Evolutionary conservation across 2,888 invertebrate species (phyloP).

Genomic region (Brachyptera putata): DNA sequence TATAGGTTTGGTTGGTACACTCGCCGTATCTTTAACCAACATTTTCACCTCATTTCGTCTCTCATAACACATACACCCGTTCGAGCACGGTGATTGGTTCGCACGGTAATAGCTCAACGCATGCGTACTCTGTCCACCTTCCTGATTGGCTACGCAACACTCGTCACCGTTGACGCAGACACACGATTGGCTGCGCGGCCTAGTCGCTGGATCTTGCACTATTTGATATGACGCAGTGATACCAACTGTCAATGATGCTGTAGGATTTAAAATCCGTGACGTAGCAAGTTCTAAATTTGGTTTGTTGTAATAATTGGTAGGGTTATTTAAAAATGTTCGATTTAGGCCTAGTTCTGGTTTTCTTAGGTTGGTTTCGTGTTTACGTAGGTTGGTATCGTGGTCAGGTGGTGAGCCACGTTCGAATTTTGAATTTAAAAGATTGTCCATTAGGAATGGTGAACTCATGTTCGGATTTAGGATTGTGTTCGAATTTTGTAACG

Average conservation of each 20-base stretch:
- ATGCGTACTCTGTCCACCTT: not conserved
- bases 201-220: constrained; percentile 29
- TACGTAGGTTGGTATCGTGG: not conserved
- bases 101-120: not conserved
- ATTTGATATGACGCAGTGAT: constrained; percentile 32
- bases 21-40: constrained; percentile 10
- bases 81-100: constrained; percentile 11
- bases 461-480: constrained; percentile 48
- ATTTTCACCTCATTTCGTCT: constrained; percentile 38
- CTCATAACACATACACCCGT: constrained; percentile 41
- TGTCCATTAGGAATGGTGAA: constrained; percentile 59
- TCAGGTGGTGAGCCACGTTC: constrained; percentile 9
- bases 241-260: constrained; percentile 29
- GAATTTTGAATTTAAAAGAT: constrained; percentile 45
- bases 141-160: constrained; percentile 18
- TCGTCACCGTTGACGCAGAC: constrained; percentile 25
- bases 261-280: not conserved
- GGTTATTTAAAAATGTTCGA: not conserved
- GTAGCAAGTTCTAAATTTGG: not conserved
- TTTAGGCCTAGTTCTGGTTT: too few relatives aligned
- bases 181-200: constrained; percentile 21
- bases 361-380: too few relatives aligned
- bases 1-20: constrained; percentile 59
- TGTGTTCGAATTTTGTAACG: constrained; percentile 26
- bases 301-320: constrained; percentile 1